Percentiles rank a stretch among this genome's conserved stretches.
These are phyloP conservation scores for Pheosia tremula DNA, from an alignment of 2,888 invertebrate species.

Conservation along the genomic window DNA sequence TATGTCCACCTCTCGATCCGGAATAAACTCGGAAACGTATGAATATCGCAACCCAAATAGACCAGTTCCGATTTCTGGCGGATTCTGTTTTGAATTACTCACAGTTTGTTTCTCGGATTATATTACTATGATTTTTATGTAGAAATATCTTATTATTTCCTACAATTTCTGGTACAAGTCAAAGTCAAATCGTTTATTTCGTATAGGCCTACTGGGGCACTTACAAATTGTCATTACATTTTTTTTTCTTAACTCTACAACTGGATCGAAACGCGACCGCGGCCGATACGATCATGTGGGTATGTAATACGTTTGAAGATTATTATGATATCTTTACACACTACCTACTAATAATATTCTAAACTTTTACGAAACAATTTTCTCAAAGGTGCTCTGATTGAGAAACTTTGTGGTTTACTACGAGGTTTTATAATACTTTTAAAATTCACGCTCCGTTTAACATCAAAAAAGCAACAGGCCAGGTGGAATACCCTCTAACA, in stretches of 20 bases:
- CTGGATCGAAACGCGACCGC: no score
- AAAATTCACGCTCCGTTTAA: slow-evolving; percentile 7
- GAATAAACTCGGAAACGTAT: slow-evolving; percentile 29
- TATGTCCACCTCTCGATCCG: slow-evolving; percentile 41
- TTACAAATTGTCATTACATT: no score
- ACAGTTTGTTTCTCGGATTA: not conserved
- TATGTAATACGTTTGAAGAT: no score
- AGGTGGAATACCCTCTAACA: slow-evolving; percentile 17
- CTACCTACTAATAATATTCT: not conserved
- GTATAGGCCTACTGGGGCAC: no score
- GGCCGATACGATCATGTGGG: no score
- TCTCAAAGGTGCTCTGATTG: not conserved
- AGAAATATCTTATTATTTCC: no score
- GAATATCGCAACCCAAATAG: slow-evolving; percentile 6
- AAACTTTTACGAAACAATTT: not conserved
- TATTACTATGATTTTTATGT: no score
- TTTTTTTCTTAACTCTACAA: no score
- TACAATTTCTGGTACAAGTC: no score
- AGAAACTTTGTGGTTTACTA: not conserved
- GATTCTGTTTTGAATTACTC: not conserved
- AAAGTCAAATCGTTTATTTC: no score
- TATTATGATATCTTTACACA: no score
- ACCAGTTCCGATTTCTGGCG: not conserved
- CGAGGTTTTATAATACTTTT: not conserved
- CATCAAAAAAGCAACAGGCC: slow-evolving; percentile 12